Evolutionary conservation across 1,140 invertebrate species (phyloP), one percentile per base, ranked within the genome.

Genomic region (Eurytemora carolleeae): DNA sequence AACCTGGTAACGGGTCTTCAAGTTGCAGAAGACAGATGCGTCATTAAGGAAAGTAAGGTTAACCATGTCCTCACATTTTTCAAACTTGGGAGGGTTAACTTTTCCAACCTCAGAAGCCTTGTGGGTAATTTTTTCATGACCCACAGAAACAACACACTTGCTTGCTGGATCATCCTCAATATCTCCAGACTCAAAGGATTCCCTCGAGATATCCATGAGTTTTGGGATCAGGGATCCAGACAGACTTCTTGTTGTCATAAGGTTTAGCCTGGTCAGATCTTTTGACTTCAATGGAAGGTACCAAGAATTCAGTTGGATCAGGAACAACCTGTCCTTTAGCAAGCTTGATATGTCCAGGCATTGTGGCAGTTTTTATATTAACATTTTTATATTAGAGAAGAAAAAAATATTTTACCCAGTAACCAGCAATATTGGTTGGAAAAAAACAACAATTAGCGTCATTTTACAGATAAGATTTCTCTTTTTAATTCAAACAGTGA

Each of bases 181-280:
- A n/a, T 53, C 92, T 73, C 91, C 93, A 75, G 90, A 80, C 69
- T 96, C 70, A 79, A 90, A 97, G 69, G 20, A 55, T 17, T 73
- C 91, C 93, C 75, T 90, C 80, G 69, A 96, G 69, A 79, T 90
- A 97, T 69, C 93, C 93, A 70, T 93, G 92, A 70, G 97, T 92
- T 76, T 96, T 95, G 69, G 94, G 87, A 75, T 94, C 87, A 65
- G 92, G 89, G 64, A 98, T 84, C 95, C 95, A 99, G 79, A 91
- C 96, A 70, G 87, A 86, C 78, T 98, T 98, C 79, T 99, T 99
- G 75, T 87, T 93, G 82, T 99, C 96, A 79, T 96, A 94, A 66
- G 89, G 89, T 79, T 93, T 93, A 73, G 86, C 87, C 76, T 93
- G 88, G 75, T 94, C 89, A 76, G 90, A 91, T 77, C 89, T 82